Evolutionary conservation across 1,140 invertebrate species (phyloP).

Genomic region (Drosophila albomicans): DNA sequence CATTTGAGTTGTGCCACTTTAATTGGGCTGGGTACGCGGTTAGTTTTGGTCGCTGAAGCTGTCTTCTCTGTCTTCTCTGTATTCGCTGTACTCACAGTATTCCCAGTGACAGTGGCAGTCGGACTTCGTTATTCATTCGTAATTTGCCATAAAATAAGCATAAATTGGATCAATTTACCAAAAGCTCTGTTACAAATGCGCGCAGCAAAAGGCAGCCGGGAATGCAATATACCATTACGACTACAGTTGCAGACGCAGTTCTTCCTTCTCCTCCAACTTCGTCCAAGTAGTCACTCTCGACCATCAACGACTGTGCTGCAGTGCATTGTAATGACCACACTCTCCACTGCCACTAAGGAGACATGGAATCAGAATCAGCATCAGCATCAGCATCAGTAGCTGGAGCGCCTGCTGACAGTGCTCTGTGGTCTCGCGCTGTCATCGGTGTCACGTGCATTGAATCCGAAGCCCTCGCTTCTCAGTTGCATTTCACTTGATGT

Average conservation of each 20-base stretch:
- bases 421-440: conserved; percentile 63
- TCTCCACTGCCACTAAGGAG: conserved; percentile 25
- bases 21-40: conserved; percentile 41
- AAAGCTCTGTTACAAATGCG: conserved; percentile 74
- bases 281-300: conserved; percentile 5
- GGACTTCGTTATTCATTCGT: conserved; percentile 60
- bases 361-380: conserved; percentile 4
- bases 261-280: not conserved
- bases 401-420: conserved; percentile 10
- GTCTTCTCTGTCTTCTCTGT: not conserved
- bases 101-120: conserved; percentile 5
- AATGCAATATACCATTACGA: conserved; percentile 44
- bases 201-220: conserved; percentile 50
- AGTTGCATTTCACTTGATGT: conserved; percentile 68
- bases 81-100: conserved; percentile 1
- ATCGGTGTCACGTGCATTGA: conserved; percentile 71
- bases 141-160: conserved; percentile 82
- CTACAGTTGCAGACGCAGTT: conserved; percentile 42
- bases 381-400: conserved; percentile 17
- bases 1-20: conserved; percentile 32
- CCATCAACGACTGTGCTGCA: conserved; percentile 44
- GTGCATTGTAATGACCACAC: conserved; percentile 68
- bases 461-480: conserved; percentile 64
- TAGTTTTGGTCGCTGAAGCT: not conserved
- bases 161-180: conserved; percentile 82